phyloP scores from a whole-genome alignment of 2,113 vertebrate genomes.

The Sprattus sprattus region DNA sequence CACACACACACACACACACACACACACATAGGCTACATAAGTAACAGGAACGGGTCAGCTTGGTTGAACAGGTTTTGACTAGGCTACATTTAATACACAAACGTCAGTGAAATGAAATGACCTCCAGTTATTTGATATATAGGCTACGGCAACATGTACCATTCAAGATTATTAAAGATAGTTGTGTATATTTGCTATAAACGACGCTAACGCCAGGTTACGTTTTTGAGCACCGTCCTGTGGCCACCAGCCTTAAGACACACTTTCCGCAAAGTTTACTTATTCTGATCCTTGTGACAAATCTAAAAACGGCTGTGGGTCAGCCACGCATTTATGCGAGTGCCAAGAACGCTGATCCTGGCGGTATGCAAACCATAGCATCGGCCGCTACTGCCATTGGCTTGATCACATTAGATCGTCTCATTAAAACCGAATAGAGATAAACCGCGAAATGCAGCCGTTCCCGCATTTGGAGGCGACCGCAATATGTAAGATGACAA shows the following conservation, averaged over 20 bases:
- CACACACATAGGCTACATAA: background rate
- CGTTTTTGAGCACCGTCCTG: background rate
- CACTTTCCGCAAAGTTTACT: background rate
- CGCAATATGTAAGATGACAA: conserved; percentile 47
- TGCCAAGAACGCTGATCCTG: background rate
- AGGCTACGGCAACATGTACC: background rate
- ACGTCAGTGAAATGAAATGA: background rate
- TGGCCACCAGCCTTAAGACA: background rate
- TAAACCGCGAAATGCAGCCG: conserved; percentile 16
- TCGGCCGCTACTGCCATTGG: background rate
- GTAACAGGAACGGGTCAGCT: no score
- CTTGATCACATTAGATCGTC: background rate
- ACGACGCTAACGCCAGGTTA: background rate
- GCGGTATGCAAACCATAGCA: background rate
- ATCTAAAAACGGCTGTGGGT: background rate
- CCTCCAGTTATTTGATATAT: background rate
- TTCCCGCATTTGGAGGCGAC: background rate
- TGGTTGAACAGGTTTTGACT: no score
- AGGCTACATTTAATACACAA: background rate
- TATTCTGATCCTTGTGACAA: background rate
- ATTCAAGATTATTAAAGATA: background rate
- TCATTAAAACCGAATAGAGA: conserved; percentile 28
- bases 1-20: background rate
- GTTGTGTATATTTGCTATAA: background rate
- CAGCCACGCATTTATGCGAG: background rate